Percentiles rank a stretch among this genome's conserved stretches.
Conservation (phyloP, 2,113 vertebrate genomes). For the Parotia lawesii region DNA sequence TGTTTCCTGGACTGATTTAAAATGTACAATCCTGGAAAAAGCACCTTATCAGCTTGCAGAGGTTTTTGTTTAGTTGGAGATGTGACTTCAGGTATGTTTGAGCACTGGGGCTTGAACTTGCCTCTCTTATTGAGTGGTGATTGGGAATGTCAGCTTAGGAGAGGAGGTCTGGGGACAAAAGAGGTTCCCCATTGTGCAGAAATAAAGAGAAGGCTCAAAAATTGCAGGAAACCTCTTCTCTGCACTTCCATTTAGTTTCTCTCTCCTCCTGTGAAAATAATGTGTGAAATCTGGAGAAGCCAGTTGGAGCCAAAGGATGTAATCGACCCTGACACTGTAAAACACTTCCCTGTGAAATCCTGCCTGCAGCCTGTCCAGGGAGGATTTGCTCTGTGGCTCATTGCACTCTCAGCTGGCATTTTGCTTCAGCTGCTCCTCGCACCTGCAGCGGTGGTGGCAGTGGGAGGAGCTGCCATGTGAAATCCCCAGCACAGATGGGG, state of each 20-base stretch:
- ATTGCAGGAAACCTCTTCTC: not conserved
- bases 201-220: not conserved
- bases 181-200: not conserved
- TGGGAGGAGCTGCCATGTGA: not conserved
- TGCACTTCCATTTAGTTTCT: not conserved
- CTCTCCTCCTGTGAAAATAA: not conserved
- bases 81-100: not conserved
- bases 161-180: not conserved
- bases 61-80: not conserved
- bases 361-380: not conserved
- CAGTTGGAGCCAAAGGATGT: not conserved
- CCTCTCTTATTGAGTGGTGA: not conserved
- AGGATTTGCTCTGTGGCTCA: not conserved
- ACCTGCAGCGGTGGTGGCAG: not conserved
- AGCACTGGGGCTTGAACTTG: not conserved
- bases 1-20: not conserved
- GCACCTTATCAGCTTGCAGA: not conserved
- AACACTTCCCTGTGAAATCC: not conserved
- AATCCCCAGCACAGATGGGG: not conserved
- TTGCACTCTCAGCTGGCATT: not conserved
- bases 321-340: not conserved
- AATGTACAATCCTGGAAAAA: not conserved
- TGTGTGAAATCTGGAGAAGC: conserved; percentile 6
- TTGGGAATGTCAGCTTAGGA: not conserved
- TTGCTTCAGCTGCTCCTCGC: not conserved